A percentile compares a stretch with the other conserved stretches of the same genome.
Evolutionary conservation across 2,113 vertebrate genomes (phyloP).

Genomic region (Oreochromis niloticus): DNA sequence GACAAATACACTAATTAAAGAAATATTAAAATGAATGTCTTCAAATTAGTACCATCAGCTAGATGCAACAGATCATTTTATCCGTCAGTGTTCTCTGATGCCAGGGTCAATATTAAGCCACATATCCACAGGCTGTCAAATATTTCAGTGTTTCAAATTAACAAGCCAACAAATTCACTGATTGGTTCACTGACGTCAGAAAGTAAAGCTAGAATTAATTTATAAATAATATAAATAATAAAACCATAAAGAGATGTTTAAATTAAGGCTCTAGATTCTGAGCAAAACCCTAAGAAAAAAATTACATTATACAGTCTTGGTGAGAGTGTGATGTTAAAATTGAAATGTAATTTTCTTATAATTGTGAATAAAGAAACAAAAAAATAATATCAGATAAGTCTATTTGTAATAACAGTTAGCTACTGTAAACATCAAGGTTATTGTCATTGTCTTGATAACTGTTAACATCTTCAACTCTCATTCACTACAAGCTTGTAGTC

Average conservation of each 20-base stretch:
- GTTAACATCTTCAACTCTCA: conserved; percentile 1
- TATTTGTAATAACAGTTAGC: neutral
- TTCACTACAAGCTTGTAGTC: neutral
- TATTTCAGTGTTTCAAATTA: neutral
- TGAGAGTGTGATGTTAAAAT: neutral
- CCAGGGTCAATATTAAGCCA: neutral
- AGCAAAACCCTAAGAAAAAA: neutral
- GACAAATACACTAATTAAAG: neutral
- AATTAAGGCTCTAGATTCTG: neutral
- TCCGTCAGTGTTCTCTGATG: neutral
- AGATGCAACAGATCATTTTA: neutral
- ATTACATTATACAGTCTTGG: neutral
- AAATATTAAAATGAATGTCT: neutral
- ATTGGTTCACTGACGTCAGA: neutral
- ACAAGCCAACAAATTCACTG: neutral
- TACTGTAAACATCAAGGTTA: neutral
- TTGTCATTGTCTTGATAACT: neutral
- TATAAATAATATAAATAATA: neutral
- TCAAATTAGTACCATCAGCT: neutral
- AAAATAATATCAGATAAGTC: neutral
- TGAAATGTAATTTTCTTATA: neutral
- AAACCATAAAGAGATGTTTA: neutral
- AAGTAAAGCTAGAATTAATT: neutral
- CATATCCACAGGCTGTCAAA: neutral
- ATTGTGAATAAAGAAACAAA: neutral